Percentiles rank a stretch among this genome's conserved stretches.
These are phyloP conservation scores for Slavum lentiscoides DNA, from an alignment of 2,888 invertebrate species.

Conservation along the genomic window DNA sequence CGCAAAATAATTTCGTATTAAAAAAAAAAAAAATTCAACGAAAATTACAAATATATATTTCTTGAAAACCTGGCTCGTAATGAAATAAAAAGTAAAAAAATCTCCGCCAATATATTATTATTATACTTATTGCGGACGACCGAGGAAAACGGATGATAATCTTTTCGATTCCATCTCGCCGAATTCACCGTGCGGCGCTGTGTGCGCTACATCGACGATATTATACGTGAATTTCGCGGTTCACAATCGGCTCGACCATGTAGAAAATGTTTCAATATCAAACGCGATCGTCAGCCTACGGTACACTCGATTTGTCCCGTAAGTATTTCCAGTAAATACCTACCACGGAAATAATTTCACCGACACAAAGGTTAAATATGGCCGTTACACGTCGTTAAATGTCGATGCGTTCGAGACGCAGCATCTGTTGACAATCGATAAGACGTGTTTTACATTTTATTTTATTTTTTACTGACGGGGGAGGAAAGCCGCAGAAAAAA, in stretches of 20 bases:
- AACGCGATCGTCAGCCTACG: neutral
- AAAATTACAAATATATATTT: too few relatives aligned
- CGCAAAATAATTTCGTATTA: too few relatives aligned
- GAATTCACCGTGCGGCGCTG: neutral
- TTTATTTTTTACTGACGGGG: too few relatives aligned
- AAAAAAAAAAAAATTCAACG: too few relatives aligned
- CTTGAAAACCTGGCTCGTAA: too few relatives aligned
- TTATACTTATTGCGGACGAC: too few relatives aligned
- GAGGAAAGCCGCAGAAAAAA: too few relatives aligned
- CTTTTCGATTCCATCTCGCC: neutral
- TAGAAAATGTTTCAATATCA: constrained; percentile 35
- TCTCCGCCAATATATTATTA: too few relatives aligned
- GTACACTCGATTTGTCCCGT: neutral
- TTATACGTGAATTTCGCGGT: neutral
- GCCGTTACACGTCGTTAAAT: constrained; percentile 1
- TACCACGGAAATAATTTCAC: constrained; percentile 20
- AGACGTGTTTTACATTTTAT: too few relatives aligned
- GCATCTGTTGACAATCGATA: neutral
- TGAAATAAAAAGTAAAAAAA: too few relatives aligned
- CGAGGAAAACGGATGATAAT: neutral
- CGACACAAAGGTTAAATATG: neutral
- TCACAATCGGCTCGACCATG: neutral
- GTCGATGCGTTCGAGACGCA: neutral
- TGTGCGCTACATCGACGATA: neutral
- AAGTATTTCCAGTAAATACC: constrained; percentile 14